phyloP scores from a whole-genome alignment of 2,797 vertebrate species.

The Mormyrops boulengeri region DNA sequence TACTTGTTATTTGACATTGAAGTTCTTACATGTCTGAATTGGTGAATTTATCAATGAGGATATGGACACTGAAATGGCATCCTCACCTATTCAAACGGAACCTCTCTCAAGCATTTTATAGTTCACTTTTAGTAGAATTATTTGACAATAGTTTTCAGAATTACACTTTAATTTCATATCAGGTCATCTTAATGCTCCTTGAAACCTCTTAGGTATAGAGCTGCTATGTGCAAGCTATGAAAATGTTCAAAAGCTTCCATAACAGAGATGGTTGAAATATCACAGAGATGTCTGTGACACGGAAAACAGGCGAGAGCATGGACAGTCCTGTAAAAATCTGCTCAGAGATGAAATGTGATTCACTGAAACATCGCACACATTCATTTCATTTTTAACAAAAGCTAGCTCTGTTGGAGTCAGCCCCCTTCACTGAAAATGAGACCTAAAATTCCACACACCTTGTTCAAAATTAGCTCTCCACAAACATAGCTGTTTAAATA shows the following conservation, averaged over 20 bases:
- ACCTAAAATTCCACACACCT: background rate
- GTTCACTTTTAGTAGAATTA: background rate
- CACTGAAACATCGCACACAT: constrained; percentile 2
- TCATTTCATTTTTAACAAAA: constrained; percentile 14
- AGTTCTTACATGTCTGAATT: background rate
- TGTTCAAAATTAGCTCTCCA: background rate
- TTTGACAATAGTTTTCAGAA: background rate
- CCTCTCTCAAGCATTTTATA: background rate
- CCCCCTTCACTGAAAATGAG: background rate
- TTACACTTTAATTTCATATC: background rate
- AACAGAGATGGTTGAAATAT: background rate
- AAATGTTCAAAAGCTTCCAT: background rate
- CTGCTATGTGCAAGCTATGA: background rate
- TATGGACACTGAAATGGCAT: background rate
- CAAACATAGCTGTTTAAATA: background rate
- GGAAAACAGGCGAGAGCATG: background rate
- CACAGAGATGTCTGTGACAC: background rate
- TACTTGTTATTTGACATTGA: background rate
- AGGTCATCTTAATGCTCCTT: background rate
- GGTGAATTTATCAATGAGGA: background rate
- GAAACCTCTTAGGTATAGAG: background rate
- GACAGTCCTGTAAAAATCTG: background rate
- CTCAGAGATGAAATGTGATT: background rate
- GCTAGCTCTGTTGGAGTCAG: constrained; percentile 4
- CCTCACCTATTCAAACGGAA: background rate